Base-by-base conservation (phyloP, 2,113 vertebrate genomes). In the Bos javanicus region DNA sequence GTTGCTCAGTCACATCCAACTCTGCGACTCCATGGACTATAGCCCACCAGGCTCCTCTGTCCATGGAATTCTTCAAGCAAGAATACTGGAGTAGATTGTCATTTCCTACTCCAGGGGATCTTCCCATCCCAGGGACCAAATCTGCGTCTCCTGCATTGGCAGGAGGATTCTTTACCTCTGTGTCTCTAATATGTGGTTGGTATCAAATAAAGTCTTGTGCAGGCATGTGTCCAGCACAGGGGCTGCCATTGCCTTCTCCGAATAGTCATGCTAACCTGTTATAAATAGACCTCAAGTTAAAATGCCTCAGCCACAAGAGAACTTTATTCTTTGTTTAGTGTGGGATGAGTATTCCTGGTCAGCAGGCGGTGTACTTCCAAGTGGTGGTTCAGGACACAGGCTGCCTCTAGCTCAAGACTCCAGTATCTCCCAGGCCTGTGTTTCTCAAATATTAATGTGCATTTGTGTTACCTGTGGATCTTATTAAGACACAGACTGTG, bases 381-480 rank as follows among this genome's bases (percentile, higher is more conserved):
- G 71, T 85, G 28, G 14, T 76, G 9, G 92, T 62, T 87, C 54
- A 83, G 28, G 46, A 82, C 30, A 9, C 39, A 93, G 43, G 36
- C n/a, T 90, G 15, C 17, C 21, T 87, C 74, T 17, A 62, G 76
- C 30, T 84, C 76, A 39, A 84, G 30, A 50, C 60, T 96, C 23
- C 19, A 81, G 88, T 91, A 46, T 89, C 14, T 25, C 25, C 15
- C 43, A 43, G 54, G 52, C 17, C 12, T 43, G n/a, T 74, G 26
- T 78, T 97, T 95, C 52, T 88, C 26, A 96, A 87, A 87, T 91
- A 30, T 89, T 88, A 93, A 91, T 74, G 26, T 81, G 23, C 76
- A 62, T 95, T 85, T 84, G 48, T 91, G 71, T 94, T 57, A 90
- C n/a, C 26, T 60, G n/a, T 78, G 6, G 30, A 81, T 95, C 36